Evolutionary conservation across 2,797 vertebrate genomes (phyloP).

Genomic region (Ibycter americanus): DNA sequence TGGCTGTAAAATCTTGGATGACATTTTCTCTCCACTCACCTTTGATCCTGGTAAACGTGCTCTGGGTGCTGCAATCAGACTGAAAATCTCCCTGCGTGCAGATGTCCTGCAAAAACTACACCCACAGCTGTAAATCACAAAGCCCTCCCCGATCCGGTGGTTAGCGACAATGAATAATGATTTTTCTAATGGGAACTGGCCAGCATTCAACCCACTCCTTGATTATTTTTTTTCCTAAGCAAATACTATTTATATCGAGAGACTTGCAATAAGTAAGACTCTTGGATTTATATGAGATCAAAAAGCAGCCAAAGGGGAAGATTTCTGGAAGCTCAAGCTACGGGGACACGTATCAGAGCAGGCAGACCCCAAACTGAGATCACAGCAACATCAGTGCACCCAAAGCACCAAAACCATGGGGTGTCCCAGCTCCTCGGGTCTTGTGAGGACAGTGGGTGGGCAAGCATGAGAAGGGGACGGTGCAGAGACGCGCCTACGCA

Average conservation of each 20-base stretch:
- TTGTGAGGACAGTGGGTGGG: background rate
- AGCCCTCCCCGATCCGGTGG: background rate
- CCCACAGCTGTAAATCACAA: background rate
- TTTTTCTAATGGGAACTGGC: constrained; percentile 12
- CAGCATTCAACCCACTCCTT: background rate
- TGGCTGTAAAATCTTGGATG: background rate
- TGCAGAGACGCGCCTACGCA: rapidly evolving
- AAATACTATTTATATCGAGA: background rate
- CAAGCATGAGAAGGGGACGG: background rate
- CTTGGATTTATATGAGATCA: background rate
- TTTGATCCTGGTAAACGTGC: background rate
- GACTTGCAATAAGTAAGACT: background rate
- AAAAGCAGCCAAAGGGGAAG: background rate
- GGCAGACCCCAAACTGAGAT: background rate
- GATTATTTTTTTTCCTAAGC: background rate
- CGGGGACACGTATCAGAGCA: background rate
- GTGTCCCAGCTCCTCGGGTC: background rate
- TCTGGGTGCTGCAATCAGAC: background rate
- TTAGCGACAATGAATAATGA: background rate
- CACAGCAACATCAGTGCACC: background rate
- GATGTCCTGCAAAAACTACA: background rate
- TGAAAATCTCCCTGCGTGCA: background rate
- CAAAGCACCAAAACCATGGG: rapidly evolving
- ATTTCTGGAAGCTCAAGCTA: background rate
- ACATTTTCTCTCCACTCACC: background rate